phyloP scores from a whole-genome alignment of 2,113 vertebrate species.

The Pachypanchax playfairii region DNA sequence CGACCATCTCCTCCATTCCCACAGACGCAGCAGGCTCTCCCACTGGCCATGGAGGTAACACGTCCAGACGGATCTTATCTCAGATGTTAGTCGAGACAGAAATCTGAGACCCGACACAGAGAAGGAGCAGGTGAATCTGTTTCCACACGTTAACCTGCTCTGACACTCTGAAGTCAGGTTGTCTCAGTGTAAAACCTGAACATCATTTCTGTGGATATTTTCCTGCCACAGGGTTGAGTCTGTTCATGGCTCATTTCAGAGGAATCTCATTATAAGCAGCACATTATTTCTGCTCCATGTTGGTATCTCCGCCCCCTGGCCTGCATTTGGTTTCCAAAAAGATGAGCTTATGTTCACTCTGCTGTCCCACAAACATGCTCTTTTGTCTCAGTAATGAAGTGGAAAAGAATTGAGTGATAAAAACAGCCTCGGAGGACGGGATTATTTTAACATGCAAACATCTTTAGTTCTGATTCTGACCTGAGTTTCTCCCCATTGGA shows the following conservation, averaged over 20 bases:
- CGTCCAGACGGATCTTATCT: background rate
- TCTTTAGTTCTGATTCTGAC: background rate
- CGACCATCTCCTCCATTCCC: constrained; percentile 95
- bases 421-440: background rate
- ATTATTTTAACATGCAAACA: background rate
- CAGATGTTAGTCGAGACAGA: background rate
- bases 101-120: too few relatives aligned
- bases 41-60: constrained; percentile 81
- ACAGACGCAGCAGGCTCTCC: constrained; percentile 86
- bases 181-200: too few relatives aligned
- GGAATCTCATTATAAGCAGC: constrained; percentile 49
- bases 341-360: constrained; percentile 11
- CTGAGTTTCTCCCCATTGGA: too few relatives aligned
- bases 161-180: too few relatives aligned
- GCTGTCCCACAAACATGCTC: constrained; percentile 5
- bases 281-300: constrained; percentile 39
- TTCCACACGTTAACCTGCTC: too few relatives aligned
- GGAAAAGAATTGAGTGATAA: constrained; percentile 2
- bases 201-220: background rate
- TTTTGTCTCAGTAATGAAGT: constrained; percentile 14
- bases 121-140: too few relatives aligned
- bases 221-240: constrained; percentile 7
- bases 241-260: constrained; percentile 48
- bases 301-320: constrained; percentile 18
- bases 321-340: constrained; percentile 17